Evolutionary conservation across 2,113 vertebrate species (phyloP), one percentile per base, ranked within the genome.

Genomic region (Pimephales promelas): DNA sequence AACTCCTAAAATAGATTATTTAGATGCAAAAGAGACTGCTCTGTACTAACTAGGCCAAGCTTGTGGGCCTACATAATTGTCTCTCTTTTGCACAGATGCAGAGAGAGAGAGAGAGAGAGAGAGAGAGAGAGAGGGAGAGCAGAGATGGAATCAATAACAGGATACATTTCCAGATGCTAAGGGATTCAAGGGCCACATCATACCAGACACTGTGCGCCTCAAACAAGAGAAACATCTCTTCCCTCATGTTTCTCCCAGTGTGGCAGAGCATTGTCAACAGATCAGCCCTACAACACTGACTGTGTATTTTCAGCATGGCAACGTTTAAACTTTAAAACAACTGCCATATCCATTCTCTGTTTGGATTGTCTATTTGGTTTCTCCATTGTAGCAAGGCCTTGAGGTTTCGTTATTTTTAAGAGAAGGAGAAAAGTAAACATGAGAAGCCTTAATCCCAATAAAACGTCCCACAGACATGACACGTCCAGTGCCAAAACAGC

Each of bases 401-500:
- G 36, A 72, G 34, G 28, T 52, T 74, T 68, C 36, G 20, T 34
- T 52, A 64, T 57, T 86, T 43, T 73, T 45, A 9, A 79, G 57
- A 31, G 76, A 28, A 64, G 40, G 77, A 79, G 77, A 78, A 78
- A 87, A 88, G 73, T 73, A 81, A 92, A 85, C 85, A 89, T 85
- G 84, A 83, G 81, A 79, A 86, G 81, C 86, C 89, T 87, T 89
- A 90, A 89, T 92, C 91, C 77, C 89, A 92, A 91, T 40, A 81
- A 90, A 90, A 92, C 91, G 64, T 85, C 88, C 90, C 70, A n/a
- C 90, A 90, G 89, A 90, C 86, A 88, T 54, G 91, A 91, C 91
- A 93, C 85, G 8, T 90, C 90, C 87, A 86, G 93, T 90, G 92
- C 90, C 90, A 94, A 95, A 93, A 78, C 82, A 90, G 90, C 61